Base-by-base conservation (phyloP, 1,140 invertebrate species). In the Drosophila asahinai region DNA sequence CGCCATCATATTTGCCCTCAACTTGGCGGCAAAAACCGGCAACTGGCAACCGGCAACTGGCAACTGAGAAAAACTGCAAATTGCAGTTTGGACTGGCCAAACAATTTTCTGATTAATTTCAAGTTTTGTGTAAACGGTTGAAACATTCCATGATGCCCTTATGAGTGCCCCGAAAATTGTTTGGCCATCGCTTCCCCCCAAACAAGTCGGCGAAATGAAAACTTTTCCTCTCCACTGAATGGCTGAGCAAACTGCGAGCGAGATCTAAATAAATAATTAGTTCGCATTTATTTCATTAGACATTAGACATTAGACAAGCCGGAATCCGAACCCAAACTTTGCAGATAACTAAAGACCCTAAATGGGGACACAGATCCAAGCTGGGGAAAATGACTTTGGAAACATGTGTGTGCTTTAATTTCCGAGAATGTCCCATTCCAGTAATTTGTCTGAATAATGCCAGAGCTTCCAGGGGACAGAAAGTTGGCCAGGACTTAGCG, bases 51-150 rank as follows among this genome's bases (percentile, higher is more conserved):
- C 5, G 40, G 5, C 38, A 27, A 59, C 30, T n/a, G 48, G 48
- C 51, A 33, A 22, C 19, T 14, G 36, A 47, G 40, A 60, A 48
- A 79, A 81, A 78, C 67, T 73, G 78, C 74, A 86, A 86, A 79
- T 82, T 86, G 65, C 75, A 86, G 77, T 84, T 67, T 55, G 51
- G 51, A 52, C 78, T 64, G 68, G 61, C 75, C 82, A 81, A 86
- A 87, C 67, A 83, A 60, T 67, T 78, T 86, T 89, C 82, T 89
- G 84, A 87, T 89, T 81, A 83, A 89, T 87, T 87, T 87, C 65
- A 87, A 87, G 84, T 83, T 84, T 89, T 80, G 77, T 86, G 83
- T 70, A 86, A 86, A 81, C 83, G 77, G 66, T 59, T 64, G 58
- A 63, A 77, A 77, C 47, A 75, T 64, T 63, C 49, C 49, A n/a